Base-by-base conservation (phyloP, 35 echinoderm and acorn worm genomes). In the Acanthaster planci region DNA sequence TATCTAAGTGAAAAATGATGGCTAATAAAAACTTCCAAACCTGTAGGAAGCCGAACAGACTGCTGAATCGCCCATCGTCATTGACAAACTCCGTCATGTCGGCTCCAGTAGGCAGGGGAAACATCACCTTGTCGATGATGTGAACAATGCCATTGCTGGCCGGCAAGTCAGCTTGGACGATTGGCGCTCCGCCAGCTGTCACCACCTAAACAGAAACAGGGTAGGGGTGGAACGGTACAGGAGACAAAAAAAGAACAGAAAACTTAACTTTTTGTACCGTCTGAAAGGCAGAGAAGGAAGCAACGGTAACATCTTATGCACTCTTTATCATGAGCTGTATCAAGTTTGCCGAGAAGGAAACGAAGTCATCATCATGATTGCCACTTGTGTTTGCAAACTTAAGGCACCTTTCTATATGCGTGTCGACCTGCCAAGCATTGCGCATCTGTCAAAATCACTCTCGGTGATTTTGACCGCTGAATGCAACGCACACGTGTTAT, bases 51-150 rank as follows among this genome's bases (percentile, higher is more conserved):
- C 37, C 15, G 78, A 37, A 57, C 5, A 90, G 88, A 21, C 17
- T 52, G 68, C 80, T 84, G 82, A 86, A 85, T 23, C 57, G 77
- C 1, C 81, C 81, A 19, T 84, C 88, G 4, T 51, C 21, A 39
- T 55, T 23, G 7, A 90, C n/a, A 82, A 86, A 90, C 21, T 79
- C 82, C 17, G 68, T 40, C 37, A 90, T 39, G 38, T 90, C 36
- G 27, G n/a, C 35, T 23, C 88, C 88, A 18, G 64, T 85, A 0
- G 88, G 88, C 6, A 90, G 14, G n/a, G n/a, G n/a, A 38, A 85
- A 79, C 15, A 90, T 89, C 8, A 90, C 88, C 81, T 77, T 84
- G 47, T 85, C 51, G 5, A 90, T 57, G 23, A 85, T 78, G 27
- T 85, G 81, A 12, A 90, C 67, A 17, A 90, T 37, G 2, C 81